Conservation (phyloP, 2,113 vertebrate species). For the Donacobius atricapilla region DNA sequence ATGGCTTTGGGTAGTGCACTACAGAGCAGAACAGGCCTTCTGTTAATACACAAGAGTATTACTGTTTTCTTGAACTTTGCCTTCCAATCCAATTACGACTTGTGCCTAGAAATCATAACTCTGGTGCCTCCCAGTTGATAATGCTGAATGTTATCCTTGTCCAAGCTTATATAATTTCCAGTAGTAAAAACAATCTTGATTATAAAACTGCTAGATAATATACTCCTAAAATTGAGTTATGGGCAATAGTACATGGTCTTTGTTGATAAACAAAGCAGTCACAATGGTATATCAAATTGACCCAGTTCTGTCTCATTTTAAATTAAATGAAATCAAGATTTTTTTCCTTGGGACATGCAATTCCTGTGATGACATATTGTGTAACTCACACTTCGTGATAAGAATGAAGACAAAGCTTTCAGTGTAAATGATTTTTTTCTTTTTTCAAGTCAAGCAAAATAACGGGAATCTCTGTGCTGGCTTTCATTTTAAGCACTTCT, state of each 20-base stretch:
- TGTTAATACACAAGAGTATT: conserved; percentile 44
- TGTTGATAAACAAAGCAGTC: not conserved
- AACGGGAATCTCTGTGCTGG: not conserved
- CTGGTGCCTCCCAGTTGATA: not conserved
- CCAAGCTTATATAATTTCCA: not conserved
- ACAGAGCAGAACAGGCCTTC: conserved; percentile 30
- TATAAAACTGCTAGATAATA: not conserved
- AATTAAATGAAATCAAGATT: not conserved
- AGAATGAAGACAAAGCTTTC: not conserved
- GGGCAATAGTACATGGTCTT: not conserved
- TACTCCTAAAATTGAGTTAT: not conserved
- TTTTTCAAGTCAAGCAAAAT: not conserved
- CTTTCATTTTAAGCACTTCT: not conserved
- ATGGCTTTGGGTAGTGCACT: not conserved
- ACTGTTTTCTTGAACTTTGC: conserved; percentile 55
- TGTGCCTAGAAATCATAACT: conserved; percentile 36
- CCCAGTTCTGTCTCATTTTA: not conserved
- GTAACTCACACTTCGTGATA: not conserved
- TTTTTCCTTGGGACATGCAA: not conserved
- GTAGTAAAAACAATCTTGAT: not conserved
- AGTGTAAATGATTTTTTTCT: not conserved
- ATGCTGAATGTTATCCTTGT: not conserved
- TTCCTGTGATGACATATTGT: not conserved
- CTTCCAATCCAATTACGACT: not conserved
- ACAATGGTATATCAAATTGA: not conserved